Conservation (phyloP, 2,888 invertebrate species). For the Ennomos quercinarius region DNA sequence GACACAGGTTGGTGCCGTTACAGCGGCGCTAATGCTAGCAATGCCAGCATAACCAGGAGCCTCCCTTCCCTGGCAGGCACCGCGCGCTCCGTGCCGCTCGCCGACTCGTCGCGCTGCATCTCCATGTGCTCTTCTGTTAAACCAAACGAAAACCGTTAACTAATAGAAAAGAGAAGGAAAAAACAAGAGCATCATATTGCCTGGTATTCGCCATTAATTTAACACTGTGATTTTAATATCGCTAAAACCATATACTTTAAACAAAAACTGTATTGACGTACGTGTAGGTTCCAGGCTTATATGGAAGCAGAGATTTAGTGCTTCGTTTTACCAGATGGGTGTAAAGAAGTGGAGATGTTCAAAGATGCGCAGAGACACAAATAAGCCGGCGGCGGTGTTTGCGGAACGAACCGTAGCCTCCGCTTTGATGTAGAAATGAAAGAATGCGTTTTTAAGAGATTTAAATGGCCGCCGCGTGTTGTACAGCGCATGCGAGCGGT, state of each 20-base stretch:
- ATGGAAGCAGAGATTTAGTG: too few relatives aligned
- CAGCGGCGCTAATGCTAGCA: conserved; percentile 21
- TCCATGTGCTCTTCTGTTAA: conserved; percentile 79
- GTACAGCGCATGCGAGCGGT: conserved; percentile 1
- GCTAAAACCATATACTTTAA: too few relatives aligned
- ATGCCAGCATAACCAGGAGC: not conserved
- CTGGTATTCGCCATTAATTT: too few relatives aligned
- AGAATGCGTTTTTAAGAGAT: conserved; percentile 14
- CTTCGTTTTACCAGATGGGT: too few relatives aligned
- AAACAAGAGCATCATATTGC: too few relatives aligned
- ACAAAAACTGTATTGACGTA: too few relatives aligned
- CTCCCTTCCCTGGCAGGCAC: conserved; percentile 1
- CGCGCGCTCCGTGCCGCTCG: conserved; percentile 21
- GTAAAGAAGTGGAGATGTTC: too few relatives aligned
- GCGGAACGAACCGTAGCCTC: not conserved
- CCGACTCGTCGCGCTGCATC: conserved; percentile 87
- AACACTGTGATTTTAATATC: too few relatives aligned
- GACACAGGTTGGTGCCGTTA: not conserved
- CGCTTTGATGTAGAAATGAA: conserved; percentile 12
- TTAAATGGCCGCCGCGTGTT: conserved; percentile 10
- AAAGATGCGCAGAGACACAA: too few relatives aligned
- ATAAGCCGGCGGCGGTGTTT: too few relatives aligned
- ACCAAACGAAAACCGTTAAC: not conserved
- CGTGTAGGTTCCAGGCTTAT: too few relatives aligned
- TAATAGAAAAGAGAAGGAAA: too few relatives aligned